Conservation (phyloP, 2,797 vertebrate species). For the Spinibarbus caldwelli region DNA sequence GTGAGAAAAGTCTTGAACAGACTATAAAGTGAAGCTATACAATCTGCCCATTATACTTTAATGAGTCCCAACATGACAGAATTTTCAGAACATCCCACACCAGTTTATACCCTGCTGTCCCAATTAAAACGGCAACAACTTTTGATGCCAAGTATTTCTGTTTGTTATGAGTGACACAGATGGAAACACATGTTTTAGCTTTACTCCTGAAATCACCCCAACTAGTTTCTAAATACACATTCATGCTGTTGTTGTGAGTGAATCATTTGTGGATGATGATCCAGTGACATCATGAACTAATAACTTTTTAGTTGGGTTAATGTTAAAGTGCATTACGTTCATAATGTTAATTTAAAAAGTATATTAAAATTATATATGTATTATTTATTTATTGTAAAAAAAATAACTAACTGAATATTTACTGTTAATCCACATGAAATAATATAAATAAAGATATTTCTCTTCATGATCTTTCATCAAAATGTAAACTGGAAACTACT, state of each 20-base stretch:
- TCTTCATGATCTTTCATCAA: background rate
- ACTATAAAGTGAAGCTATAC: constrained; percentile 41
- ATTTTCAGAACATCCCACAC: background rate
- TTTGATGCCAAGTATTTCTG: background rate
- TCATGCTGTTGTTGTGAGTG: background rate
- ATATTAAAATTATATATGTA: background rate
- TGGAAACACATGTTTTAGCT: background rate
- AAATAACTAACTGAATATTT: background rate
- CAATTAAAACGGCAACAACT: background rate
- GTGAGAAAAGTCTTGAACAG: constrained; percentile 29
- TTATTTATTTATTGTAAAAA: no score
- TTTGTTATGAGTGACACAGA: background rate
- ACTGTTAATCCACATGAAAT: background rate
- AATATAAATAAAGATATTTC: background rate
- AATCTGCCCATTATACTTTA: constrained; percentile 39
- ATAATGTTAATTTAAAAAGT: background rate
- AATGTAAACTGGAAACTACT: no score
- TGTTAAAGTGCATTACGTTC: background rate
- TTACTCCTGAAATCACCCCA: background rate
- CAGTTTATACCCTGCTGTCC: constrained; percentile 43
- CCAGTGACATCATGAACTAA: no score
- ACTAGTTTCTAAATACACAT: background rate
- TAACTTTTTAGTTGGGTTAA: background rate
- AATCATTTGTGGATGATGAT: background rate
- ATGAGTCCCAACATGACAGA: constrained; percentile 32